phyloP scores from a whole-genome alignment of 92 coral and sea anemone species.

The Epizoanthus stellaris region DNA sequence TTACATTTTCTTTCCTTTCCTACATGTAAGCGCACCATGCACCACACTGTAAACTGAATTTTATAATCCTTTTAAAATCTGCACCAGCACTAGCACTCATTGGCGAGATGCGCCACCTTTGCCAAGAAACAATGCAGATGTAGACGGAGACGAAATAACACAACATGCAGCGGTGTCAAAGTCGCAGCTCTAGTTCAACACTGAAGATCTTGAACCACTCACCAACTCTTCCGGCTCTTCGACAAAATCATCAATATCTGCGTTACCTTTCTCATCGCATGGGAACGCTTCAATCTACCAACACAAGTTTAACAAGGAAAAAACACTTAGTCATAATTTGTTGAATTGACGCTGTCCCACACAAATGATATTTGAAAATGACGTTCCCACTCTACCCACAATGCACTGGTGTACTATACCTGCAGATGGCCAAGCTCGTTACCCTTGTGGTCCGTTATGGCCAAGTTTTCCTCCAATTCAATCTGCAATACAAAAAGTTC shows the following conservation, averaged over 20 bases:
- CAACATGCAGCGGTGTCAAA: neutral
- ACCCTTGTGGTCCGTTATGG: slow-evolving; percentile 88
- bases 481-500: slow-evolving; percentile 58
- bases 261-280: slow-evolving; percentile 70
- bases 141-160: neutral
- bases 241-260: slow-evolving; percentile 79
- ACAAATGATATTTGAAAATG: neutral
- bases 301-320: neutral
- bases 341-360: neutral
- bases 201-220: neutral
- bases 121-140: no score
- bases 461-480: slow-evolving; percentile 88
- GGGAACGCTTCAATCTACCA: slow-evolving; percentile 80
- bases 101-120: no score
- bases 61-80: no score
- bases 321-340: no score
- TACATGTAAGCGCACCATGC: no score
- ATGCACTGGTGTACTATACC: slow-evolving; percentile 41
- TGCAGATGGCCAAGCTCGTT: slow-evolving; percentile 81
- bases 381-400: neutral
- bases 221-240: slow-evolving; percentile 91
- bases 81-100: no score
- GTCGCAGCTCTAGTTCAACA: neutral
- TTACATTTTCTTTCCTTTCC: no score
- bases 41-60: no score